Conservation (phyloP, 2,113 vertebrate species). For the Atherinomorus stipes region DNA sequence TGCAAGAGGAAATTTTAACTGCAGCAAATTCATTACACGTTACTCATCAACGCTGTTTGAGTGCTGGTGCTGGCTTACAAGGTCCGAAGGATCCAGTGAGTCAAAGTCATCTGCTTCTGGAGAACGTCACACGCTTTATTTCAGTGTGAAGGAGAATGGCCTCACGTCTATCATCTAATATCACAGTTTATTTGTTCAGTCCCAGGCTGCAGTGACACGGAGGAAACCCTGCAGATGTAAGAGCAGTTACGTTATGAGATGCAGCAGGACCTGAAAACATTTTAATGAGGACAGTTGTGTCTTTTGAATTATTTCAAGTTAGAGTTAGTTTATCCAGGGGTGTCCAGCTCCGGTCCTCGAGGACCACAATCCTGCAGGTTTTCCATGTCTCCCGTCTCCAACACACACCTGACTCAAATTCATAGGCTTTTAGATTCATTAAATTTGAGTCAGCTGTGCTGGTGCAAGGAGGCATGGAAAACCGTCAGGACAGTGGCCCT, state of each 20-base stretch:
- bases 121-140: not conserved
- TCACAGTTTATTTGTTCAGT: not conserved
- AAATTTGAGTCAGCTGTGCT: no score
- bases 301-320: no score
- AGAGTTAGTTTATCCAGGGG: no score
- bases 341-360: no score
- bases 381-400: no score
- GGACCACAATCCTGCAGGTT: no score
- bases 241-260: not conserved
- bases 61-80: constrained; percentile 4
- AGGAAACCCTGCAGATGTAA: not conserved
- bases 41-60: constrained; percentile 6
- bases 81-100: constrained; percentile 2
- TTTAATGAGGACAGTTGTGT: no score
- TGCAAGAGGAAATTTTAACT: constrained; percentile 50
- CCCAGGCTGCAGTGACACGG: not conserved
- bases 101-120: constrained; percentile 21
- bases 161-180: not conserved
- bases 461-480: no score
- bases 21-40: constrained; percentile 20
- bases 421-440: no score
- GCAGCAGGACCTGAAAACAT: rapidly evolving
- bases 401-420: no score
- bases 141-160: not conserved
- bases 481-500: no score